phyloP scores from a whole-genome alignment of 2,888 invertebrate genomes.

The Cataglyphis cursor region DNA sequence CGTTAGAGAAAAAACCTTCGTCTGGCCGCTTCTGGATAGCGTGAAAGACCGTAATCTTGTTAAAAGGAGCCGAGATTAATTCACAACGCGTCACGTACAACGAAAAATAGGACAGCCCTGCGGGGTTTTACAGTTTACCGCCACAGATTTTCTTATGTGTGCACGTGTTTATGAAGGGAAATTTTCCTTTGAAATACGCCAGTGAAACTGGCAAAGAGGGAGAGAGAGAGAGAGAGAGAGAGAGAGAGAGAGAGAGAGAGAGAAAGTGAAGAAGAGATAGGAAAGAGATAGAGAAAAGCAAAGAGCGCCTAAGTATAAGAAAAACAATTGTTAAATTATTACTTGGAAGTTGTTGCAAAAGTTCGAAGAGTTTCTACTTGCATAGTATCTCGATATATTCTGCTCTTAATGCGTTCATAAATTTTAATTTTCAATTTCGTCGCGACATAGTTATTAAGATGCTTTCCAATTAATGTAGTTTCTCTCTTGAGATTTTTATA shows the following conservation, averaged over 20 bases:
- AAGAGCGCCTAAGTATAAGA: slow-evolving; percentile 14
- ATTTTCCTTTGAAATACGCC: slow-evolving; percentile 24
- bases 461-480: not conserved
- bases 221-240: not conserved
- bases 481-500: not conserved
- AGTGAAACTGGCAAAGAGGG: not conserved
- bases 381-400: slow-evolving; percentile 57
- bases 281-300: not conserved
- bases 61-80: slow-evolving; percentile 42
- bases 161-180: slow-evolving; percentile 39
- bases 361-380: slow-evolving; percentile 56
- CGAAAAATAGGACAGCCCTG: slow-evolving; percentile 35
- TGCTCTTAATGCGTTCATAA: slow-evolving; percentile 74
- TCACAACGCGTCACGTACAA: not conserved
- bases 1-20: slow-evolving; percentile 40
- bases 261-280: slow-evolving; percentile 12
- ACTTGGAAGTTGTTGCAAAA: slow-evolving; percentile 70
- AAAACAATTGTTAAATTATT: slow-evolving; percentile 62
- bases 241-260: not conserved
- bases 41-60: slow-evolving; percentile 33
- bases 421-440: slow-evolving; percentile 80
- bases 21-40: slow-evolving; percentile 21
- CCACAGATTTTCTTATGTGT: slow-evolving; percentile 49
- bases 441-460: slow-evolving; percentile 3
- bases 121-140: slow-evolving; percentile 10